Base-by-base conservation (phyloP, 2,888 invertebrate species). In the Chloroclystis v-ata region DNA sequence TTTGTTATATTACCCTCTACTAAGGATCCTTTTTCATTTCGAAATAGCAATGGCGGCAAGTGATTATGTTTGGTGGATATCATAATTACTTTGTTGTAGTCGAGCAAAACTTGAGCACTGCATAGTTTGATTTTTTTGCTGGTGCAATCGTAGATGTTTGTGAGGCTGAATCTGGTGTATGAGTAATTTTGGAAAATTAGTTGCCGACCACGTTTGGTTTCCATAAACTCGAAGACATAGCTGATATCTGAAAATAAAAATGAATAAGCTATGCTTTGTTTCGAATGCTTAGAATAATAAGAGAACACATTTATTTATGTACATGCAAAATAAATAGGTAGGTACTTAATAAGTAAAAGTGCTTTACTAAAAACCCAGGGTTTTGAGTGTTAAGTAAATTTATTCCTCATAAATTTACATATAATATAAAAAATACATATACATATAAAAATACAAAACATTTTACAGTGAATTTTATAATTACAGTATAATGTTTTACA, bases 141-240 rank as follows among this genome's bases (percentile, higher is more conserved):
- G 13, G 42, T 20, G 28, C 47, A 47, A 28, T 43, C 11, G 24
- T 28, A 42, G 37, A 42, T n/a, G 24, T 28, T 42, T 2, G 42
- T 32, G 9, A 10, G 2, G 12, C 30, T 14, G 24, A 24, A 33
- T 47, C 33, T 38, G 6, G 12, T 20, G 38, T 47, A 47, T 1
- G 48, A 28, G 25, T 40, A 40, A 11, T 48, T 35, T 33, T 43
- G 47, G 14, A 47, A 47, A 11, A 47, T 28, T 20, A 47, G 47
- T 47, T 38, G 30, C 4, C 42, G 47, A 1, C 47, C 47, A 12
- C 26, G 28, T 10, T 32, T 30, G 6, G 47, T 14, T 9, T 47
- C 28, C 3, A 42, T 11, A 10, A 42, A 47, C 28, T 38, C 28
- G 24, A 37, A 38, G n/a, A 20, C 16, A 32, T 38, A 14, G 28